phyloP scores from a whole-genome alignment of 2,888 invertebrate genomes.

The Chloromyia formosa region DNA sequence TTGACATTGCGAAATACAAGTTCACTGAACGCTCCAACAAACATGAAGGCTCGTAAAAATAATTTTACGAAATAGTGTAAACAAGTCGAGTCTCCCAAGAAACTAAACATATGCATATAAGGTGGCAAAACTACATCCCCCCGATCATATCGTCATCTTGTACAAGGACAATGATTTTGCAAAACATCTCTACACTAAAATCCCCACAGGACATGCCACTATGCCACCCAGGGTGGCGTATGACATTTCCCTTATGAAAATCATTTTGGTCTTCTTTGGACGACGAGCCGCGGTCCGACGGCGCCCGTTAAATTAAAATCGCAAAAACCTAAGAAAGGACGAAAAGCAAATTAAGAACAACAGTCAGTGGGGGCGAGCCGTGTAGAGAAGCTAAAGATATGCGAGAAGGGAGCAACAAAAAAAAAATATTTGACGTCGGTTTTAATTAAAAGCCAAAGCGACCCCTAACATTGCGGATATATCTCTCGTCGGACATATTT shows the following conservation, averaged over 20 bases:
- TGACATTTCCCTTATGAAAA: conserved; percentile 29
- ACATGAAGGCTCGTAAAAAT: neutral
- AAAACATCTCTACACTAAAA: conserved; percentile 34
- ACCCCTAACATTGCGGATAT: conserved; percentile 48
- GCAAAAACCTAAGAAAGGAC: conserved; percentile 47
- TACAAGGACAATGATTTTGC: conserved; percentile 30
- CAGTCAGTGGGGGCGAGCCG: neutral
- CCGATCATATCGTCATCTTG: neutral
- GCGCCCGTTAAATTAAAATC: conserved; percentile 48
- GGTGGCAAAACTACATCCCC: conserved; percentile 31
- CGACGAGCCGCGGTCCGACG: conserved; percentile 38
- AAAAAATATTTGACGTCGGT: conserved; percentile 48
- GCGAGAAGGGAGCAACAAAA: conserved; percentile 18
- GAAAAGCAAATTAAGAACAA: conserved; percentile 5
- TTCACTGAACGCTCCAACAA: too few species aligned
- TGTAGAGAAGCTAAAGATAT: neutral
- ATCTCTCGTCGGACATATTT: conserved; percentile 46
- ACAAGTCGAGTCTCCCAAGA: neutral
- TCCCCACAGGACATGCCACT: conserved; percentile 27
- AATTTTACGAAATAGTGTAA: neutral
- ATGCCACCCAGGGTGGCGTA: conserved; percentile 29
- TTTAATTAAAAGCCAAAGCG: conserved; percentile 50
- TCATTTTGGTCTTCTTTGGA: conserved; percentile 29
- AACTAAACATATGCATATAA: conserved; percentile 30
- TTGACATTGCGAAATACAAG: too few species aligned